phyloP scores from a whole-genome alignment of 2,888 invertebrate genomes.

The Acholoe squamosa region DNA sequence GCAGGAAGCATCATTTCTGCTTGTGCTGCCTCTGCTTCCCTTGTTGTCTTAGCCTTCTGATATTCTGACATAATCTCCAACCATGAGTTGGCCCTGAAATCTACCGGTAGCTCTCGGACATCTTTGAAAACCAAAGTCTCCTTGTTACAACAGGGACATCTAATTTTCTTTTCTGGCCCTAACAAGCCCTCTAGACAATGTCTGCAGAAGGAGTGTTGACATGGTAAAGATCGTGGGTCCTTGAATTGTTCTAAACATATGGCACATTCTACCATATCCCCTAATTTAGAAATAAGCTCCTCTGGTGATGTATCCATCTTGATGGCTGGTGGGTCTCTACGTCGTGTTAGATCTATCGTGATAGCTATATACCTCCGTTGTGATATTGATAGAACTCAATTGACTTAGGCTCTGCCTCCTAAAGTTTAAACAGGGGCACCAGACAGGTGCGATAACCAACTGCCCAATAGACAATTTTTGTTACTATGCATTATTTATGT shows the following conservation, averaged over 20 bases:
- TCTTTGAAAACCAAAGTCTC: not conserved
- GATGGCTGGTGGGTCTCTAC: too few species aligned
- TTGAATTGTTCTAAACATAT: not conserved
- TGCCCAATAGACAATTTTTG: too few species aligned
- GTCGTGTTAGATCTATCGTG: too few species aligned
- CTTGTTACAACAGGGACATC: not conserved
- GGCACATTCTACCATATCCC: conserved; percentile 2
- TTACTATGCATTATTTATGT: too few species aligned
- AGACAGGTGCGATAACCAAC: too few species aligned
- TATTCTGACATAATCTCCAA: not conserved
- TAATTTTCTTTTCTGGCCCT: not conserved
- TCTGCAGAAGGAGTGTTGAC: not conserved
- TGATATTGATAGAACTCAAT: too few species aligned
- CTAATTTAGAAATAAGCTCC: not conserved
- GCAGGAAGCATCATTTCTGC: too few species aligned
- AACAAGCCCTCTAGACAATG: not conserved
- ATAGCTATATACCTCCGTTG: too few species aligned
- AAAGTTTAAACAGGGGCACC: too few species aligned
- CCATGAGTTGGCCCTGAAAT: not conserved
- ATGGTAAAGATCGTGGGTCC: not conserved
- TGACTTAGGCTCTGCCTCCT: too few species aligned
- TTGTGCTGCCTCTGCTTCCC: not conserved
- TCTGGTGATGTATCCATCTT: too few species aligned
- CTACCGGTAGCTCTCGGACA: not conserved
- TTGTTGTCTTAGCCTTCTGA: not conserved